These are phyloP conservation scores for Tachuris rubrigastra DNA, from an alignment of 2,113 vertebrate species.

Conservation along the genomic window DNA sequence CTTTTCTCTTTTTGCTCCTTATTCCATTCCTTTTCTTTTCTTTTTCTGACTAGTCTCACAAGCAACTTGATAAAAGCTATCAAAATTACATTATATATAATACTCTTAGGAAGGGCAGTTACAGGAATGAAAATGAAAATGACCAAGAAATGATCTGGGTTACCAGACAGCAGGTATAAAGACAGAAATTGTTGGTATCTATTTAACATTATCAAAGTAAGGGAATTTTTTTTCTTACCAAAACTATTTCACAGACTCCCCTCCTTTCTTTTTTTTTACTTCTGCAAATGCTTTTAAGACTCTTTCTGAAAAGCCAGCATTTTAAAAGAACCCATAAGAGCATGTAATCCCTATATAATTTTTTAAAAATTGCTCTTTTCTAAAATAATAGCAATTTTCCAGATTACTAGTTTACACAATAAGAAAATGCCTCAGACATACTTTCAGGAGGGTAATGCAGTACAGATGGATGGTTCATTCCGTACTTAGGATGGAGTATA, in stretches of 20 bases:
- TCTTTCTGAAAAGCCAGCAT: slow-evolving; percentile 59
- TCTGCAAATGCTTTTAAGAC: slow-evolving; percentile 70
- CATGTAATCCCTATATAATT: slow-evolving; percentile 68
- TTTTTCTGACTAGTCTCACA: slow-evolving; percentile 27
- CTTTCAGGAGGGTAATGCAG: slow-evolving; percentile 43
- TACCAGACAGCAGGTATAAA: slow-evolving; percentile 29
- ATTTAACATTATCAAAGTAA: slow-evolving; percentile 56
- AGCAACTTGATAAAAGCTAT: slow-evolving; percentile 34
- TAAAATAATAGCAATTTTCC: slow-evolving; percentile 75
- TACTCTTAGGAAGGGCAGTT: slow-evolving; percentile 26
- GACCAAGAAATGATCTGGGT: background rate
- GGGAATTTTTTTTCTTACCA: background rate
- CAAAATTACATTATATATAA: slow-evolving; percentile 48
- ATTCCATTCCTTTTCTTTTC: background rate
- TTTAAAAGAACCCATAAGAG: slow-evolving; percentile 73
- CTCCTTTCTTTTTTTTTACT: background rate
- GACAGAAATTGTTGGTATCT: slow-evolving; percentile 56
- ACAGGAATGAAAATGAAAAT: slow-evolving; percentile 57
- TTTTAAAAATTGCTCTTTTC: slow-evolving; percentile 62
- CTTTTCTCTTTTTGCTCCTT: background rate
- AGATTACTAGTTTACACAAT: slow-evolving; percentile 76
- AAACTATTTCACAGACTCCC: background rate
- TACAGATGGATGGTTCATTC: slow-evolving; percentile 6
- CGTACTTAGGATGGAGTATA: background rate
- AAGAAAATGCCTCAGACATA: slow-evolving; percentile 59